Evolutionary conservation across 2,888 invertebrate genomes (phyloP), one percentile per base, ranked within the genome.

Genomic region (Platycheirus albimanus): DNA sequence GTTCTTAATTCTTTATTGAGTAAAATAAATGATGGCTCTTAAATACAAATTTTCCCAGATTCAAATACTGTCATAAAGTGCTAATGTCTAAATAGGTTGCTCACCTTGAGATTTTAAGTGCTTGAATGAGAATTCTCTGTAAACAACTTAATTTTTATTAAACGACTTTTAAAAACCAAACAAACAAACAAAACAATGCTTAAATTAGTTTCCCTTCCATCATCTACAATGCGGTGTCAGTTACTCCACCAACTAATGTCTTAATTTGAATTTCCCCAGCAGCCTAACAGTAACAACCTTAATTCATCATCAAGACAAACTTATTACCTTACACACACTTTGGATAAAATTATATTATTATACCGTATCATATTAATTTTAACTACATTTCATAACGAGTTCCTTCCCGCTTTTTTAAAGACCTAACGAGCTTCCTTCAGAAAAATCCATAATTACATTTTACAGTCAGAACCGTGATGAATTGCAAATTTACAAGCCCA

Each of bases 361-460:
- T 19, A 38, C 13, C 61, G n/a, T 61, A 43, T 30, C 61, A 13
- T 61, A 30, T 61, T 45, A 61, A 61, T 61, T 61, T 61, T 61
- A 61, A 61, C 45, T 61, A 61, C 45, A 33, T 45, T 61, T 41
- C 13, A 43, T 61, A 61, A 61, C 45, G 61, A 61, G 24, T 61
- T 61, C 61, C 61, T 61, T 61, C 61, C 61, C 61, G 61, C 43
- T 61, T 45, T 19, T 13, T 61, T 49, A 24, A 10, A 3, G 5
- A n/a, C 45, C 47, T 56, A 63, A 77, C 47, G 30, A 69, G 69
- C 69, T 70, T 61, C 54, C 63, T 54, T 54, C 47, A 47, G 64
- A 64, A 64, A 66, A 78, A 49, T 49, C 20, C 61, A 54, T 72
- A 63, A 67, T 69, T 33, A 49, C 54, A 76, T 67, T 71, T 61